phyloP scores from a whole-genome alignment of 2,888 invertebrate genomes.

The Melinopterus prodromus region DNA sequence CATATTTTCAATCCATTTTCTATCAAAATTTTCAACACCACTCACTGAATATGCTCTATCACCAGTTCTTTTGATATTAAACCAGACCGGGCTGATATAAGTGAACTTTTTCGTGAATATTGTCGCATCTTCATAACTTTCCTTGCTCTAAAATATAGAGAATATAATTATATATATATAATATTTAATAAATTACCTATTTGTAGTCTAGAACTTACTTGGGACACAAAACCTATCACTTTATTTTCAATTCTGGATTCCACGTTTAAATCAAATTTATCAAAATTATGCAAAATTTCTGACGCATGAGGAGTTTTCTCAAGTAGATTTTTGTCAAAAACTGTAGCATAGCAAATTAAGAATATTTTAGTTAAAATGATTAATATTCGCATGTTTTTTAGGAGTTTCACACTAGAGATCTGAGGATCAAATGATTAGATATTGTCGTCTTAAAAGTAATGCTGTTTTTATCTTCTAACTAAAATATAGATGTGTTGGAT shows the following conservation, averaged over 20 bases:
- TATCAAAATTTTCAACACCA: conserved; percentile 7
- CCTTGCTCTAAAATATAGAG: neutral
- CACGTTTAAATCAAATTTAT: neutral
- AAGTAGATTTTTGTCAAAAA: neutral
- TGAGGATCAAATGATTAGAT: neutral
- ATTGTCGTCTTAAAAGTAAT: neutral
- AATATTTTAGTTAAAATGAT: neutral
- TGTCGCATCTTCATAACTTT: conserved; percentile 25
- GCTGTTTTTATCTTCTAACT: neutral
- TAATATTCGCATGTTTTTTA: neutral
- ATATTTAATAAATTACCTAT: too few species aligned
- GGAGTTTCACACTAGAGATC: neutral
- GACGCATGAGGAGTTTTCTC: neutral
- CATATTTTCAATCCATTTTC: conserved; percentile 23
- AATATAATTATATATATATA: neutral
- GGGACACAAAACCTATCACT: neutral
- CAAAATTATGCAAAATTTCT: neutral
- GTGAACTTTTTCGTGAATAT: conserved; percentile 27
- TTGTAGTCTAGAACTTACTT: neutral
- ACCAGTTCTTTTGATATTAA: conserved; percentile 18
- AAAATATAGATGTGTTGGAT: neutral
- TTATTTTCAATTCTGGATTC: neutral
- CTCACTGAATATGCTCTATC: conserved; percentile 8
- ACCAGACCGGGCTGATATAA: conserved; percentile 8
- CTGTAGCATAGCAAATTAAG: neutral